Percentiles rank a stretch among this genome's conserved stretches.
phyloP scores from a whole-genome alignment of 92 coral and sea anemone genomes.

The Phymanthus crucifer region DNA sequence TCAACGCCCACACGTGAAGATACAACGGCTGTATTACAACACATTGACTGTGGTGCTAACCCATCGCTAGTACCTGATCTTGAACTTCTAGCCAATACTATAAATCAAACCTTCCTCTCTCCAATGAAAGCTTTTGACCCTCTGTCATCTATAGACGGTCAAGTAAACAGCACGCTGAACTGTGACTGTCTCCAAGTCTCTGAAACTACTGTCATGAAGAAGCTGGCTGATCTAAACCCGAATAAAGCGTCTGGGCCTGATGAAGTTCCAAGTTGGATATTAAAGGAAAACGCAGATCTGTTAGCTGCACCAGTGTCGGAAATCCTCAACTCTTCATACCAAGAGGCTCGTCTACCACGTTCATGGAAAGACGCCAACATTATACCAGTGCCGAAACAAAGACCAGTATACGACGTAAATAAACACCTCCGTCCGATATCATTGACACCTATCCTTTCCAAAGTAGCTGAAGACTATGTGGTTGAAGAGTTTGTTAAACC shows the following conservation, averaged over 20 bases:
- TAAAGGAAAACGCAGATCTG: constrained; percentile 23
- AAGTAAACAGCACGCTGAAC: too few relatives aligned
- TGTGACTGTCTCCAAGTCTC: background rate
- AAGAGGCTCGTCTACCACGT: constrained; percentile 10
- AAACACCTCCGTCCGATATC: constrained; percentile 35
- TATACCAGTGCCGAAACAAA: constrained; percentile 22
- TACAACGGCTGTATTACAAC: constrained; percentile 13
- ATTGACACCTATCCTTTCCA: constrained; percentile 29
- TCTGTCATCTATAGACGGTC: constrained; percentile 23
- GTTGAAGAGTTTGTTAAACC: constrained; percentile 10
- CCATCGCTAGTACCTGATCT: too few relatives aligned
- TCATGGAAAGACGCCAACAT: constrained; percentile 30
- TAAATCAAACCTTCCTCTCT: constrained; percentile 41
- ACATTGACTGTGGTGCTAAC: constrained; percentile 28
- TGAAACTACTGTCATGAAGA: constrained; percentile 6
- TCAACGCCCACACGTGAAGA: constrained; percentile 35
- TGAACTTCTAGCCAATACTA: constrained; percentile 34
- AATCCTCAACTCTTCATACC: constrained; percentile 26
- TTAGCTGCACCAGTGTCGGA: constrained; percentile 23
- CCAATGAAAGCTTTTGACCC: constrained; percentile 42
- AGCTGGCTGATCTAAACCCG: constrained; percentile 25
- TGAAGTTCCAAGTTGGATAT: constrained; percentile 15
- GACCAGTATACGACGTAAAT: constrained; percentile 21
- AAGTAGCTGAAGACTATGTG: constrained; percentile 37
- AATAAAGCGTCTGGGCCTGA: constrained; percentile 27